Evolutionary conservation across 2,797 vertebrate genomes (phyloP), one percentile per base, ranked within the genome.

Genomic region (Gymnoscopelus microlampas): DNA sequence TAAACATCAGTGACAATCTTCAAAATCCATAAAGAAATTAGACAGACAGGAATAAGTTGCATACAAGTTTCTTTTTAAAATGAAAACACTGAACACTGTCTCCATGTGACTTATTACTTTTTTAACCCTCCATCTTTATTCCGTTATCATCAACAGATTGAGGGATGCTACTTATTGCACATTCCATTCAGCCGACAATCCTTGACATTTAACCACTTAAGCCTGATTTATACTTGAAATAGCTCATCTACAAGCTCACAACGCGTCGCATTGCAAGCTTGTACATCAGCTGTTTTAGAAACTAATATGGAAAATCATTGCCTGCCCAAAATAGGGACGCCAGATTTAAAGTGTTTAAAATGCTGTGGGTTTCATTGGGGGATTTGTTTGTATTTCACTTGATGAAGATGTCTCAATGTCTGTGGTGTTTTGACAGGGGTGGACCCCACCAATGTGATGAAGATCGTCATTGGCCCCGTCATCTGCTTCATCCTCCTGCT

Each of bases 401-500:
- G 24, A 76, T 32, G 32, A 72, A 53, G 15, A 60, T 75, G 66
- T 77, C 71, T 70, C 60, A 39, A 44, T 66, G 53, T 82, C 35
- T 15, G 35, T 59, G n/a, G 53, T 60, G 39, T 88, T 76, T 19
- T 44, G 63, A 61, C 83, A 94, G 91, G 84, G 29, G 83, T 60
- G 19, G 81, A 94, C 69, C 90, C 89, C 10, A 89, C 94, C 29
- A 95, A 92, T 67, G 86, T 97, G n/a, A 81, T 96, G 39, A 96
- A 96, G 85, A 96, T 97, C 48, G 83, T 96, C 70, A 95, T 98
- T 0, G 96, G 95, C 1, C 96, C 97, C 0, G 79, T 97, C 80
- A 94, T 98, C 87, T 96, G 96, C 79, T 84, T 95, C 13, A 74
- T 96, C 70, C 89, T 97, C 76, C 91, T 98, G 75, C 82, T 96